Percentiles rank a stretch among this genome's conserved stretches.
phyloP scores from a whole-genome alignment of 2,888 invertebrate species.

The Machimus rusticus region DNA sequence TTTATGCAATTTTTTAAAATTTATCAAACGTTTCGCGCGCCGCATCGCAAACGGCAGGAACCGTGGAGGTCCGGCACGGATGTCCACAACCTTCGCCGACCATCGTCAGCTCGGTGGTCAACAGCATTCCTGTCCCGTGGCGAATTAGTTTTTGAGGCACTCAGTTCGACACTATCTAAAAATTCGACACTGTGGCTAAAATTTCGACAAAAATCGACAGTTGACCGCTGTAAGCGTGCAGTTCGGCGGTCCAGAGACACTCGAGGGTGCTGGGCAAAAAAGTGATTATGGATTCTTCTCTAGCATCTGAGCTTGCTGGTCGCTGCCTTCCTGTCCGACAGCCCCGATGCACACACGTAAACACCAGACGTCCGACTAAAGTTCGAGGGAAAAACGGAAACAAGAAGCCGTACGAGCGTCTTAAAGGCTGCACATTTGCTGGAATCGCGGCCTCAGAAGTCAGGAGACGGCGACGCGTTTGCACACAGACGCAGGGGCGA shows the following conservation, averaged over 20 bases:
- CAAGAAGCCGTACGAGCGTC: constrained; percentile 49
- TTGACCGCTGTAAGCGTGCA: background rate
- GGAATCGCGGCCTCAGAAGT: background rate
- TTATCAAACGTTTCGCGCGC: background rate
- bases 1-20: background rate
- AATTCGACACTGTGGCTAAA: background rate
- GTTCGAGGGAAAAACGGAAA: constrained; percentile 49
- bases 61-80: background rate
- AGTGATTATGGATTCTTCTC: constrained; percentile 17
- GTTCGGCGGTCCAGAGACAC: background rate
- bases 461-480: constrained; percentile 4
- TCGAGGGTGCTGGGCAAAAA: background rate
- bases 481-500: background rate
- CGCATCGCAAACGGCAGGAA: background rate
- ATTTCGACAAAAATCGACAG: background rate
- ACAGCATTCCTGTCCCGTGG: background rate
- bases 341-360: constrained; percentile 53
- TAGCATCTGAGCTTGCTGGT: background rate
- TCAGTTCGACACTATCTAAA: background rate
- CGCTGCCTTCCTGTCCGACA: background rate
- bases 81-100: background rate
- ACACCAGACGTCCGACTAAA: constrained; percentile 52
- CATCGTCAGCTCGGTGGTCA: background rate
- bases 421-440: constrained; percentile 39
- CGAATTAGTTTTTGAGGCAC: background rate